phyloP scores from a whole-genome alignment of 1,140 invertebrate genomes.

The Papilio polyxenes region DNA sequence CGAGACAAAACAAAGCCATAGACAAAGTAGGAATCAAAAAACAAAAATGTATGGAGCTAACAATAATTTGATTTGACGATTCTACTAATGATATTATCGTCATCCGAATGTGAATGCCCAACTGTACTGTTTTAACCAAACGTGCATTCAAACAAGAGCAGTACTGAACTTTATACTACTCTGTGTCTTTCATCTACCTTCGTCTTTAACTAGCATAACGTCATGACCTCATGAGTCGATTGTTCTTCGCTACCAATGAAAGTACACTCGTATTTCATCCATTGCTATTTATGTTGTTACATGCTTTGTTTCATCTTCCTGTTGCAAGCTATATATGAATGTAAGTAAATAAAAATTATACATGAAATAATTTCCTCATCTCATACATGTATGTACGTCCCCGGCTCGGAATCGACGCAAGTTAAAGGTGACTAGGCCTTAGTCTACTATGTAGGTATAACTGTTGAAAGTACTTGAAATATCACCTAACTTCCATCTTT shows the following conservation, averaged over 20 bases:
- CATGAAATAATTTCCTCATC: neutral
- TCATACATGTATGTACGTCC: neutral
- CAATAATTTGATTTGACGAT: too few species aligned
- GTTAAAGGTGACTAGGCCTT: neutral
- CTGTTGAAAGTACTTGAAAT: too few species aligned
- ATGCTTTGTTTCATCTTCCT: slow-evolving; percentile 35
- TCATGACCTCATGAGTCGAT: slow-evolving; percentile 48
- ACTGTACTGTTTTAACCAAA: too few species aligned
- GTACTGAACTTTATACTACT: neutral
- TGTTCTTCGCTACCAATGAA: slow-evolving; percentile 32
- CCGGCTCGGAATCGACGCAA: neutral
- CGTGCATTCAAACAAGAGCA: too few species aligned
- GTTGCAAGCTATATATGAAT: neutral
- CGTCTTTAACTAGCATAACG: slow-evolving; percentile 47
- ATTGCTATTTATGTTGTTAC: slow-evolving; percentile 34
- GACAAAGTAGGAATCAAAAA: too few species aligned
- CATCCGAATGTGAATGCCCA: too few species aligned
- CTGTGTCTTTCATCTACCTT: neutral
- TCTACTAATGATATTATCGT: neutral
- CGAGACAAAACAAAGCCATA: neutral
- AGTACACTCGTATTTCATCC: slow-evolving; percentile 26
- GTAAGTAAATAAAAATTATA: neutral
- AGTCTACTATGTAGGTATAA: neutral
- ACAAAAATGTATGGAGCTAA: too few species aligned
- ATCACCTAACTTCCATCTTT: too few species aligned